phyloP scores from a whole-genome alignment of 1,140 invertebrate species.

The Micrasema minimum region DNA sequence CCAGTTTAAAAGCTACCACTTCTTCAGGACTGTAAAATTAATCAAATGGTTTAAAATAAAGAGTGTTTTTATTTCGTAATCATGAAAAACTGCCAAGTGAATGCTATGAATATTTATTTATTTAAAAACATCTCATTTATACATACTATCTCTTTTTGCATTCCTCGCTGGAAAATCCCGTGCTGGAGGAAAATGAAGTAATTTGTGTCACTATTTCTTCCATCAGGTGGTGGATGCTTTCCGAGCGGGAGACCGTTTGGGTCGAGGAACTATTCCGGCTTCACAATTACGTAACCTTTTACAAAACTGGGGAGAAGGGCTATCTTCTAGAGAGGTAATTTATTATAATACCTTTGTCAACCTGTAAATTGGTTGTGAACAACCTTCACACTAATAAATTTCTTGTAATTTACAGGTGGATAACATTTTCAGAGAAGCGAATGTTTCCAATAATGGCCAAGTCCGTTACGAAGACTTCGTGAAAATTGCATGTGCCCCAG shows the following conservation, averaged over 20 bases:
- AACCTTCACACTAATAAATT: no score
- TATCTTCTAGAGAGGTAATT: conserved; percentile 86
- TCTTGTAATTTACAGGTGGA: conserved; percentile 73
- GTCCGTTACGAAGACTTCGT: conserved; percentile 94
- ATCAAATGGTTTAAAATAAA: no score
- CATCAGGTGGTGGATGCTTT: conserved; percentile 82
- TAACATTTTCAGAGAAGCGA: conserved; percentile 92
- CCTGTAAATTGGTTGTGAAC: no score
- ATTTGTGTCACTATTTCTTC: conserved; percentile 22
- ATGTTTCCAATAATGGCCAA: conserved; percentile 82
- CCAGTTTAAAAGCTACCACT: no score
- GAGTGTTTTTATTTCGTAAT: no score
- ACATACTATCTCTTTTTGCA: no score
- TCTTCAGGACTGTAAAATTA: no score
- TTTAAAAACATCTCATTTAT: no score
- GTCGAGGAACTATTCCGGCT: conserved; percentile 82
- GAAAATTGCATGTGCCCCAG: conserved; percentile 91
- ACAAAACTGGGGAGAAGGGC: conserved; percentile 90
- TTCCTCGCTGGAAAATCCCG: no score
- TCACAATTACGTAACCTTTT: conserved; percentile 88
- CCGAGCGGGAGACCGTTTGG: conserved; percentile 80
- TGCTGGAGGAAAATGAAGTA: no score
- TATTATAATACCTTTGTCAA: not conserved
- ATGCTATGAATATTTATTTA: no score
- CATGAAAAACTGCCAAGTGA: no score